phyloP scores from a whole-genome alignment of 2,113 vertebrate genomes.

The Zonotrichia leucophrys region DNA sequence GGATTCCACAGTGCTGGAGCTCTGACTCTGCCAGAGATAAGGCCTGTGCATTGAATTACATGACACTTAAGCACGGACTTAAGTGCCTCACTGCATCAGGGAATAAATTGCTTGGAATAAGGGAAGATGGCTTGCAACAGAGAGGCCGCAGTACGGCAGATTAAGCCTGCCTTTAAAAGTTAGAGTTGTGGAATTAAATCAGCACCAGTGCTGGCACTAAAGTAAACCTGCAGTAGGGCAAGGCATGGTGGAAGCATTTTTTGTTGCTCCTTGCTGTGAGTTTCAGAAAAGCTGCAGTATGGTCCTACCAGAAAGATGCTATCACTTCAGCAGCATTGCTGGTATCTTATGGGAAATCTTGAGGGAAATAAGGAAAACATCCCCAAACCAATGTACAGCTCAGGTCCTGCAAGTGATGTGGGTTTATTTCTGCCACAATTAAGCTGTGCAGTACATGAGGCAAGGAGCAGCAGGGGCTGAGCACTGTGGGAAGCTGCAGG shows the following conservation, averaged over 20 bases:
- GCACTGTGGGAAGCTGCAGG: not conserved
- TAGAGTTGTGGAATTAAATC: not conserved
- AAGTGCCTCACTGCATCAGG: not conserved
- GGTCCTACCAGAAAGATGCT: not conserved
- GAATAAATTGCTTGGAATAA: not conserved
- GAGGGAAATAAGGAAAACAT: not conserved
- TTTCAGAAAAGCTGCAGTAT: not conserved
- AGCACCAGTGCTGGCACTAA: not conserved
- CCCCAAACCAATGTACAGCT: not conserved
- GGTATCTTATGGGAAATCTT: not conserved
- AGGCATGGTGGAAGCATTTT: not conserved
- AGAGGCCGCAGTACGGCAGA: not conserved
- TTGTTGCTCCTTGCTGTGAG: not conserved
- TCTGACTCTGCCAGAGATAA: not conserved
- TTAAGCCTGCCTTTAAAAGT: not conserved
- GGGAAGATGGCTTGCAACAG: not conserved
- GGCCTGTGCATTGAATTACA: not conserved
- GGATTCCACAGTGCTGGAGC: not conserved
- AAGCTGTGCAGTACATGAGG: not conserved
- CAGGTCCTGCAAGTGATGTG: not conserved
- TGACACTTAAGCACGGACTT: not conserved
- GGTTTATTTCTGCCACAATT: not conserved
- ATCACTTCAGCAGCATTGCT: rapidly evolving
- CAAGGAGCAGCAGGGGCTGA: not conserved
- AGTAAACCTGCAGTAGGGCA: not conserved